Evolutionary conservation across 2,113 vertebrate genomes (phyloP), one percentile per base, ranked within the genome.

Genomic region (Pseudois nayaur): DNA sequence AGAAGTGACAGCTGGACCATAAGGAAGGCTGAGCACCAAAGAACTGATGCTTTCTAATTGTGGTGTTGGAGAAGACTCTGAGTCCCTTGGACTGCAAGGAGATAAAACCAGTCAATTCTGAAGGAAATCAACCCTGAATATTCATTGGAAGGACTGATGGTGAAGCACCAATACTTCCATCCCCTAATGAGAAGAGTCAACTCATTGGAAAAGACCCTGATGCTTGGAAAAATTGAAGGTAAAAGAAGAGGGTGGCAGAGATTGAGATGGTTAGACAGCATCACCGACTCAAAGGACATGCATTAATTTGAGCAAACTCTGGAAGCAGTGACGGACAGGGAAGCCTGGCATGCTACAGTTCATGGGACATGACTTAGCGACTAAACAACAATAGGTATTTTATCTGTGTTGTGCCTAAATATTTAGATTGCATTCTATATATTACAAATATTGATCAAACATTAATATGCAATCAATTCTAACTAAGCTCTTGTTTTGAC

Each of bases 381-480:
- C 3, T 43, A 43, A 76, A 43, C 40, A 76, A 76, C 71, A 76
- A 31, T 29, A 40, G 50, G 19, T 62, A 71, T 21, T 95, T 9
- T 36, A 16, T 54, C 4, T 87, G 11, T 79, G 48, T 36, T 81
- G 43, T 8, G 3, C 25, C 15, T 94, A 93, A 94, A 76, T 91
- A 85, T 16, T 50, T 43, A 57, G 12, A 9, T 78, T 52, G 91
- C 7, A 25, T 83, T 76, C 11, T 43, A 91, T 48, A 87, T 40
- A 15, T 74, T 54, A 21, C 16, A 87, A 91, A 76, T 87, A 71
- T 6, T 33, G 29, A 71, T 16, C 36, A 95, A 89, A 92, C 84
- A 91, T 45, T 95, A 90, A 94, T 29, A 91, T 11, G 33, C 91
- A 17, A 6, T 91, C 59, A 87, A 91, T 54, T 97, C 52, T 82